Conservation (phyloP, 2,888 invertebrate genomes). For the Lithophane ornitopus region DNA sequence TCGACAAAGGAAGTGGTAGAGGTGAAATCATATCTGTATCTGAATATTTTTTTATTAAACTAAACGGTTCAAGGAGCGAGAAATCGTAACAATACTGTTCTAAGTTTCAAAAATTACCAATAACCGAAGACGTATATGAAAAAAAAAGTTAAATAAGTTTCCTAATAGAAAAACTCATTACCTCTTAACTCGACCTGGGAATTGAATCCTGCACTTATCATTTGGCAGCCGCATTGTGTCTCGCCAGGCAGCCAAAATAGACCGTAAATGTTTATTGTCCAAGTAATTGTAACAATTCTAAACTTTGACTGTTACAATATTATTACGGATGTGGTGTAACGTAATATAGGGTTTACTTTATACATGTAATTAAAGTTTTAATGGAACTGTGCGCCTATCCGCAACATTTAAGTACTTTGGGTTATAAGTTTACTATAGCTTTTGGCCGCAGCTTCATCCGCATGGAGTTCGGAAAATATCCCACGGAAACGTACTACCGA, state of each 20-base stretch:
- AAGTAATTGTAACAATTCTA: constrained; percentile 32
- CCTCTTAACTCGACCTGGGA: constrained; percentile 9
- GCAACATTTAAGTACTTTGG: constrained; percentile 7
- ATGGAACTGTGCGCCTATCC: constrained; percentile 7
- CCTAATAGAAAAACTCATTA: constrained; percentile 30
- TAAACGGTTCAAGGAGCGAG: not conserved
- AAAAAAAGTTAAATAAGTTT: not conserved
- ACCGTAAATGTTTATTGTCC: constrained; percentile 42
- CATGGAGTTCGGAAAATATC: too few relatives aligned
- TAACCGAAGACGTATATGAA: not conserved
- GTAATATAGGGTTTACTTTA: constrained; percentile 4
- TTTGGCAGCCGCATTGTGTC: constrained; percentile 39
- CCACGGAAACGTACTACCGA: too few relatives aligned
- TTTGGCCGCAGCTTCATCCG: too few relatives aligned
- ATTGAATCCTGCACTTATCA: constrained; percentile 51
- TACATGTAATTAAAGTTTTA: constrained; percentile 37
- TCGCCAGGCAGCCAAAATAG: constrained; percentile 14
- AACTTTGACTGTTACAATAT: constrained; percentile 38
- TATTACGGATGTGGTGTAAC: constrained; percentile 37
- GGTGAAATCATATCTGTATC: not conserved
- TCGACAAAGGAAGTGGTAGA: not conserved
- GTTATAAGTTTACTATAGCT: not conserved
- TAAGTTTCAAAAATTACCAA: not conserved
- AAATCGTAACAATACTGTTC: not conserved
- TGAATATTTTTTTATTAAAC: not conserved